Evolutionary conservation across 2,888 invertebrate species (phyloP).

Genomic region (Eucriotettix oculatus): DNA sequence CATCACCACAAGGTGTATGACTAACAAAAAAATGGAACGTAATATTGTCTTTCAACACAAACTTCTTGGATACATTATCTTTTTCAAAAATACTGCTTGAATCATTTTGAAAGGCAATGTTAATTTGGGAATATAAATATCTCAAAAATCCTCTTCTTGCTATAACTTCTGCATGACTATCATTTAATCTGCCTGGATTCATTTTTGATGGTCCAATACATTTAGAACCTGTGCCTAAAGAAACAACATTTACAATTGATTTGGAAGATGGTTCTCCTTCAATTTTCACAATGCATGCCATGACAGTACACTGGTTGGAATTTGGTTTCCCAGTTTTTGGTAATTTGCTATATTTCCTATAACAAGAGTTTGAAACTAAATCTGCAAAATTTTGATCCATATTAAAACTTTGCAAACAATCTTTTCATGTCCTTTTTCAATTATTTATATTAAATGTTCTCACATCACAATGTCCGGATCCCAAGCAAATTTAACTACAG

Average conservation of each 20-base stretch:
- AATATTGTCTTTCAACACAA: slow-evolving; percentile 36
- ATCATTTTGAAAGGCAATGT: slow-evolving; percentile 16
- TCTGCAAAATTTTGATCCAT: slow-evolving; percentile 22
- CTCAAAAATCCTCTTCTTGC: slow-evolving; percentile 66
- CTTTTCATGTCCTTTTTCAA: neutral
- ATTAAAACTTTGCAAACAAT: neutral
- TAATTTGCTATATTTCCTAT: slow-evolving; percentile 39
- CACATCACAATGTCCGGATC: slow-evolving; percentile 33
- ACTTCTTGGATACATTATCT: slow-evolving; percentile 18
- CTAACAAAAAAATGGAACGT: slow-evolving; percentile 73
- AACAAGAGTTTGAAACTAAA: slow-evolving; percentile 38
- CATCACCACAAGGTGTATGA: slow-evolving; percentile 86
- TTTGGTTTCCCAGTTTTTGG: slow-evolving; percentile 70
- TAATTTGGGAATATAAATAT: slow-evolving; percentile 49
- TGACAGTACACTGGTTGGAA: slow-evolving; percentile 63
- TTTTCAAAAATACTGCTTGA: slow-evolving; percentile 17
- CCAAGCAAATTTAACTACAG: slow-evolving; percentile 32
- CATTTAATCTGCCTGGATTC: slow-evolving; percentile 56
- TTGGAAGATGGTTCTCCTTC: slow-evolving; percentile 18
- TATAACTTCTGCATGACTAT: slow-evolving; percentile 84
- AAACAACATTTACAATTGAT: slow-evolving; percentile 37
- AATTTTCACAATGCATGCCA: slow-evolving; percentile 52
- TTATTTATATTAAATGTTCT: neutral
- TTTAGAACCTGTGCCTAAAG: slow-evolving; percentile 84
- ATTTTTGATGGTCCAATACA: slow-evolving; percentile 58